phyloP scores from a whole-genome alignment of 2,113 vertebrate species.

The Chroicocephalus ridibundus region DNA sequence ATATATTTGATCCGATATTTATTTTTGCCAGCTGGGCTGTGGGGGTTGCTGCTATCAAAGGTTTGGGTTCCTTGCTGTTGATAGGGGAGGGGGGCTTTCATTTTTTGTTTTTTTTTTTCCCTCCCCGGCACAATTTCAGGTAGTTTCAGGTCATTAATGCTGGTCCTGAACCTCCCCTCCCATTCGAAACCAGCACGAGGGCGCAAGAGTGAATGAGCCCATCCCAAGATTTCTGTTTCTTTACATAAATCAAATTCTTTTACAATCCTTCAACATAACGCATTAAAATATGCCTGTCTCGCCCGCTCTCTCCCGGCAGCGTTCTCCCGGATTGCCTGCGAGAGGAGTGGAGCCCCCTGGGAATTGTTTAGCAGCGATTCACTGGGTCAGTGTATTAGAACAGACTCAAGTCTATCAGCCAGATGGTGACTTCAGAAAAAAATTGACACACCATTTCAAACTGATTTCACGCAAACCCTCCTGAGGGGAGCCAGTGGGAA shows the following conservation, averaged over 20 bases:
- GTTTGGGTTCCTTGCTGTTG: neutral
- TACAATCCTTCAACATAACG: slow-evolving; percentile 47
- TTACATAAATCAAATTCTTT: slow-evolving; percentile 65
- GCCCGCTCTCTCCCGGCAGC: neutral
- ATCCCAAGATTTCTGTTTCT: slow-evolving; percentile 45
- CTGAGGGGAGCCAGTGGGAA: slow-evolving; percentile 82
- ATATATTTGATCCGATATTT: neutral
- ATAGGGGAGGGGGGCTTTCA: neutral
- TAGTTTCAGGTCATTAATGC: neutral
- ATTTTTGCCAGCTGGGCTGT: neutral
- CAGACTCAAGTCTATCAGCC: slow-evolving; percentile 88
- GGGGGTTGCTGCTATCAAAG: neutral
- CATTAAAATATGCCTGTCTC: slow-evolving; percentile 39
- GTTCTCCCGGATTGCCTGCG: slow-evolving; percentile 63
- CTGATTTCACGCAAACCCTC: slow-evolving; percentile 97
- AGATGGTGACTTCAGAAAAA: slow-evolving; percentile 97
- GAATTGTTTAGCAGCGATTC: slow-evolving; percentile 88
- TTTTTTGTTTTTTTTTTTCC: neutral
- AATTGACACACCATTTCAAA: slow-evolving; percentile 98
- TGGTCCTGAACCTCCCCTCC: neutral
- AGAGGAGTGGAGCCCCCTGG: slow-evolving; percentile 71
- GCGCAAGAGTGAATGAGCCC: neutral
- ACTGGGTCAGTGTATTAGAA: slow-evolving; percentile 83
- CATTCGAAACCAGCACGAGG: neutral
- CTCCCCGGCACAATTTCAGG: neutral